These are phyloP conservation scores for Laothoe populi DNA, from an alignment of 2,888 invertebrate genomes.

Conservation along the genomic window DNA sequence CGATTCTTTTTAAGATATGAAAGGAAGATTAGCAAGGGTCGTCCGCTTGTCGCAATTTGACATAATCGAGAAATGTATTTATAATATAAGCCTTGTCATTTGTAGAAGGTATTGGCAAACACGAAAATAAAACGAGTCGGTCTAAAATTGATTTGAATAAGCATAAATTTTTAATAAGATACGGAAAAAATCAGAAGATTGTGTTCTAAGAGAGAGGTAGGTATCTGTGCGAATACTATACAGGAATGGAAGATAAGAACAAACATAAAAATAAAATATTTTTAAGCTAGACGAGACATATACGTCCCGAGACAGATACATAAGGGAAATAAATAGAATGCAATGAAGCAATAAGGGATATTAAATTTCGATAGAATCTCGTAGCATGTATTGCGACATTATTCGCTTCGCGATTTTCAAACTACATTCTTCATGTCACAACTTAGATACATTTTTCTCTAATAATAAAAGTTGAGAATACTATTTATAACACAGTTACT, in stretches of 20 bases:
- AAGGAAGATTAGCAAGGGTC: constrained; percentile 63
- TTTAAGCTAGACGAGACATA: constrained; percentile 4
- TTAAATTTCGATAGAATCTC: constrained; percentile 21
- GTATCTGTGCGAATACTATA: neutral
- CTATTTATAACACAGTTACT: neutral
- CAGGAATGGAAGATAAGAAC: neutral
- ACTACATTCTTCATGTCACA: constrained; percentile 17
- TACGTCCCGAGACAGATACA: constrained; percentile 2
- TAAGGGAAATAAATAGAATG: constrained; percentile 15
- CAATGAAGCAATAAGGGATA: constrained; percentile 21
- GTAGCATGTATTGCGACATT: constrained; percentile 20
- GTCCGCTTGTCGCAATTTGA: constrained; percentile 41
- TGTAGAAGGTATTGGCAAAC: neutral
- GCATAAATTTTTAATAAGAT: neutral
- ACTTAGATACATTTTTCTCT: neutral
- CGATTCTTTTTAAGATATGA: constrained; percentile 67
- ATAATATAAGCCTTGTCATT: constrained; percentile 14
- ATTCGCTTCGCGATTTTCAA: constrained; percentile 13
- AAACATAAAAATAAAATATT: neutral
- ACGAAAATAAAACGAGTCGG: neutral
- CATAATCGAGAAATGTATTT: constrained; percentile 22
- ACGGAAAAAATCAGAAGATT: neutral
- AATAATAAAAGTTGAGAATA: neutral
- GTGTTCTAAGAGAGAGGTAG: neutral
- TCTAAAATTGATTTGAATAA: neutral